These are phyloP conservation scores for Ptychochromis oligacanthus DNA, from an alignment of 2,113 vertebrate genomes.

Conservation along the genomic window DNA sequence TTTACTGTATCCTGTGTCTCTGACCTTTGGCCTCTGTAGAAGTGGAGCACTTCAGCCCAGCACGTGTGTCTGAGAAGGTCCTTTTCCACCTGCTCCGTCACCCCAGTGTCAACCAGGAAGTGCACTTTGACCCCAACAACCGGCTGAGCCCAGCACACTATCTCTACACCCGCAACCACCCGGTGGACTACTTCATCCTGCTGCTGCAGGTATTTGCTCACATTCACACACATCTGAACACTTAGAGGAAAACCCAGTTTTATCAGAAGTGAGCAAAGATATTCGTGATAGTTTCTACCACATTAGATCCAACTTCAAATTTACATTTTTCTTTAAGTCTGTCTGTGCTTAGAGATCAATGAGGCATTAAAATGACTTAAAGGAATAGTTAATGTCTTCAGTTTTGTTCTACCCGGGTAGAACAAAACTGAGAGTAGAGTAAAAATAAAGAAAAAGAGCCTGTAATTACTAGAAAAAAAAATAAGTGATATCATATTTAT, in stretches of 20 bases:
- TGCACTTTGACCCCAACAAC: constrained; percentile 86
- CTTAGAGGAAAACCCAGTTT: background rate
- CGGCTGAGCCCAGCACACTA: constrained; percentile 86
- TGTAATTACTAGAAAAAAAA: background rate
- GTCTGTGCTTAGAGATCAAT: background rate
- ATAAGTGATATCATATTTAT: background rate
- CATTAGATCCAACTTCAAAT: background rate
- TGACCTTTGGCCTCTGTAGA: constrained; percentile 74
- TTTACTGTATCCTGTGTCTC: background rate
- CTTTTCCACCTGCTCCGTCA: constrained; percentile 90
- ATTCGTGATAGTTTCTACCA: background rate
- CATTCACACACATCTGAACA: background rate
- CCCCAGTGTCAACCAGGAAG: constrained; percentile 92
- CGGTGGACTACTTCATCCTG: constrained; percentile 92
- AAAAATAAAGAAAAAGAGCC: too few relatives aligned
- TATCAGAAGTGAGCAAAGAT: background rate
- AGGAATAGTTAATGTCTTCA: background rate
- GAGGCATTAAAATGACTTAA: background rate
- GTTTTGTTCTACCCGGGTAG: too few relatives aligned
- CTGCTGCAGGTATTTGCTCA: constrained; percentile 85
- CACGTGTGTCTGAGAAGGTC: constrained; percentile 87
- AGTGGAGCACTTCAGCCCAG: constrained; percentile 88
- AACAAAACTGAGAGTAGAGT: too few relatives aligned
- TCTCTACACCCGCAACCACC: constrained; percentile 90
- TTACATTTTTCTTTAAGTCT: background rate